Evolutionary conservation across 2,888 invertebrate species (phyloP), one percentile per base, ranked within the genome.

Genomic region (Cabera pusaria): DNA sequence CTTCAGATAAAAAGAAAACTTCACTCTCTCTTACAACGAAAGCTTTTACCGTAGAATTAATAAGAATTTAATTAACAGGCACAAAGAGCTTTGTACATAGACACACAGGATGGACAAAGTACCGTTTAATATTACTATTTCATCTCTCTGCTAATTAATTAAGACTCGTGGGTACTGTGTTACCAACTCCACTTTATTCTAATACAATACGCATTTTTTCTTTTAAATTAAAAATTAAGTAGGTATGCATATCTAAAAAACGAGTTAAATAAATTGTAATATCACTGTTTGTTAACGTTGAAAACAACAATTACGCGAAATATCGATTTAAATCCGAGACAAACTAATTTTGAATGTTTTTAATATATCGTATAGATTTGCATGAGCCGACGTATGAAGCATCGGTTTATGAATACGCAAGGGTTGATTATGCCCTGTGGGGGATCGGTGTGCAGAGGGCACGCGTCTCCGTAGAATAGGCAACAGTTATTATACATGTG

Each of bases 361-460:
- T 28, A 43, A 38, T 33, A 43, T 34, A 33, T 29, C 18, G 20
- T 25, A 33, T 29, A 34, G 42, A 47, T 53, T 48, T 49, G 49
- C 45, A 51, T 58, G 40, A 46, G 57, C 56, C 27, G 45, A 25
- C 35, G 22, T 46, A 64, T 69, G 68, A 74, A 55, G 73, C 65
- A 65, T 67, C 62, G 64, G 63, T 72, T 69, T 73, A 76, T 84
- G 81, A 74, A 79, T 82, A 80, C 73, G 84, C 72, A 81, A 86
- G 88, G 87, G 86, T 83, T 86, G 73, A 67, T 68, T 69, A 54
- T 50, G 45, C 53, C 59, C 62, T 57, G 62, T 40, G 40, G 57
- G 48, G 61, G 50, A 43, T 26, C 24, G 27, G 25, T 31, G 52
- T 49, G 75, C n/a, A n/a, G n/a, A 72, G 79, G 78, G 81, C 78